These are phyloP conservation scores for Drosophila orena DNA, from an alignment of 1,140 invertebrate species.

Conservation along the genomic window DNA sequence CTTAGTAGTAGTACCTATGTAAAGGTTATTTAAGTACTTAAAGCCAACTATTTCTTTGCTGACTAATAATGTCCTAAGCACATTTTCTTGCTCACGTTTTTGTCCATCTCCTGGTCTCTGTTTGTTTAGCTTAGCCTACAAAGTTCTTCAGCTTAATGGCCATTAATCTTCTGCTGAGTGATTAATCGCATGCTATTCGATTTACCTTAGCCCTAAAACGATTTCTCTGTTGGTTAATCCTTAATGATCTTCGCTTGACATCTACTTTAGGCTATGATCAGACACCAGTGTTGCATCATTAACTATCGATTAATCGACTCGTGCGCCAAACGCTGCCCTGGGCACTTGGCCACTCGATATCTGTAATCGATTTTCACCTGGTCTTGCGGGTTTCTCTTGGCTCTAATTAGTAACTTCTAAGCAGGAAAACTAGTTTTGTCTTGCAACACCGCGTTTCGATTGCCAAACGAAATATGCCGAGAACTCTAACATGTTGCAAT, in stretches of 20 bases:
- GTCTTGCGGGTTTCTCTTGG: constrained; percentile 9
- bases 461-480: constrained; percentile 58
- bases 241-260: constrained; percentile 28
- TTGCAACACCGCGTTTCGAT: constrained; percentile 38
- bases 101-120: constrained; percentile 6
- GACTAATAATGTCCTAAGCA: constrained; percentile 6
- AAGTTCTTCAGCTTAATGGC: constrained; percentile 1
- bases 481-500: constrained; percentile 67
- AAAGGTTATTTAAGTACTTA: too few species aligned
- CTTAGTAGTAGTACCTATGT: too few species aligned
- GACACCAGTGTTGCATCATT: constrained; percentile 43
- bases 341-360: constrained; percentile 40
- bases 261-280: constrained; percentile 27
- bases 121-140: constrained; percentile 19
- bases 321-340: constrained; percentile 24
- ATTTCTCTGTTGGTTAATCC: constrained; percentile 18
- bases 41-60: neutral
- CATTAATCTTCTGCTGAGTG: constrained; percentile 32
- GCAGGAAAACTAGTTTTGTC: constrained; percentile 46
- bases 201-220: constrained; percentile 12
- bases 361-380: constrained; percentile 54
- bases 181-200: constrained; percentile 14
- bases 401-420: constrained; percentile 56
- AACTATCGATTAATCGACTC: constrained; percentile 49
- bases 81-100: constrained; percentile 1